phyloP scores from a whole-genome alignment of 2,888 invertebrate species.

The Papilio gigon region DNA sequence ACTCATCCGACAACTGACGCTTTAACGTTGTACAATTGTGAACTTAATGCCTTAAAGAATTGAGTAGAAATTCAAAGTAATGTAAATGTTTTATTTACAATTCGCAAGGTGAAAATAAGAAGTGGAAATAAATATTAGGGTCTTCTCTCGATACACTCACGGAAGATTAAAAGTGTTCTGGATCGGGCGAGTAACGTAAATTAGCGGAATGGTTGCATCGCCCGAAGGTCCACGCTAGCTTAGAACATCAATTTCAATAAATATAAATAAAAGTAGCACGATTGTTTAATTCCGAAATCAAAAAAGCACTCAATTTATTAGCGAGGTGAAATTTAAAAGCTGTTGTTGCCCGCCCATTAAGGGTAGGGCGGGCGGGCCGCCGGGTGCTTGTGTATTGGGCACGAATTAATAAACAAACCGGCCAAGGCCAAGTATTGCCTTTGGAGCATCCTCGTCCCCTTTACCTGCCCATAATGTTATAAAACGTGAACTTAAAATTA shows the following conservation, averaged over 20 bases:
- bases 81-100: conserved; percentile 64
- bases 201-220: conserved; percentile 63
- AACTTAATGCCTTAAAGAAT: conserved; percentile 51
- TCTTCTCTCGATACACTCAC: conserved; percentile 75
- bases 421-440: conserved; percentile 75
- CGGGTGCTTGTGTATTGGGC: conserved; percentile 66
- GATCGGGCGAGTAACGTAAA: conserved; percentile 69
- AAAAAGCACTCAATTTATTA: conserved; percentile 63
- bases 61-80: conserved; percentile 57
- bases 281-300: conserved; percentile 32
- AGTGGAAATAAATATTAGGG: conserved; percentile 77
- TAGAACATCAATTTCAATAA: conserved; percentile 20
- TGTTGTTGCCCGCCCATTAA: conserved; percentile 74
- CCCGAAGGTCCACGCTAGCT: conserved; percentile 53
- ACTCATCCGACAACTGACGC: conserved; percentile 64
- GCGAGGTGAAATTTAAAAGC: conserved; percentile 72
- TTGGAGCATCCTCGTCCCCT: conserved; percentile 64
- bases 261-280: conserved; percentile 7
- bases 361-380: conserved; percentile 66
- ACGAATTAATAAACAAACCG: conserved; percentile 79
- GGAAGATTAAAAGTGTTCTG: conserved; percentile 78
- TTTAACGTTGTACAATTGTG: conserved; percentile 53
- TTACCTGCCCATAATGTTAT: conserved; percentile 51
- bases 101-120: conserved; percentile 78
- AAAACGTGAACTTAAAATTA: conserved; percentile 42